Conservation (phyloP, 2,797 vertebrate species). For the Emydoidea blandingii region DNA sequence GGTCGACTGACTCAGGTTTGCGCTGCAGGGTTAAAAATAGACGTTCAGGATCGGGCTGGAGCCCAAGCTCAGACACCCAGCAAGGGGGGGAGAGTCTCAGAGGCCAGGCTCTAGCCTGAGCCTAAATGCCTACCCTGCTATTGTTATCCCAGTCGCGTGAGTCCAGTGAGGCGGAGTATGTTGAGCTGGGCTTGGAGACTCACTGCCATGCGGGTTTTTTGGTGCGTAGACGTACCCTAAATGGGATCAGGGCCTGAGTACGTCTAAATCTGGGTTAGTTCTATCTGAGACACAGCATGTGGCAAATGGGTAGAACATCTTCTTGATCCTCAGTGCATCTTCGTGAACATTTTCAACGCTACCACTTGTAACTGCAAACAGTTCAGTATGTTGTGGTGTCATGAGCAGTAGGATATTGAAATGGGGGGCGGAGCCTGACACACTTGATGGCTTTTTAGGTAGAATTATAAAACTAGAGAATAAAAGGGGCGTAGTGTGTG, state of each 20-base stretch:
- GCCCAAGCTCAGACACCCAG: background rate
- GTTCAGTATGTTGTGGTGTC: fast-evolving
- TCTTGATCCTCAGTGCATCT: background rate
- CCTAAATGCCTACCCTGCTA: background rate
- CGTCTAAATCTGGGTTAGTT: background rate
- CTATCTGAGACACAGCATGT: background rate
- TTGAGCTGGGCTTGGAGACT: background rate
- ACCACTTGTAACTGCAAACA: background rate
- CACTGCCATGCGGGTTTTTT: background rate
- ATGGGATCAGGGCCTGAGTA: background rate
- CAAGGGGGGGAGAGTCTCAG: background rate
- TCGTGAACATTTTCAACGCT: fast-evolving
- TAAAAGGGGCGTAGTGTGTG: fast-evolving
- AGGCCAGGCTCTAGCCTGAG: background rate
- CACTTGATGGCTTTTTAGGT: background rate
- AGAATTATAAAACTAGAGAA: background rate
- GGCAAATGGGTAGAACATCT: background rate
- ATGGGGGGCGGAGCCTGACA: background rate
- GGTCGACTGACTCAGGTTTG: background rate
- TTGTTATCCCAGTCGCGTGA: background rate
- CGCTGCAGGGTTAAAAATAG: background rate
- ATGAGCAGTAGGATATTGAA: background rate
- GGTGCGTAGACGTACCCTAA: background rate
- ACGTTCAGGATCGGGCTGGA: background rate
- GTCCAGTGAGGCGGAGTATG: background rate